Evolutionary conservation across 2,797 vertebrate species (phyloP).

Genomic region (Spheniscus humboldti): DNA sequence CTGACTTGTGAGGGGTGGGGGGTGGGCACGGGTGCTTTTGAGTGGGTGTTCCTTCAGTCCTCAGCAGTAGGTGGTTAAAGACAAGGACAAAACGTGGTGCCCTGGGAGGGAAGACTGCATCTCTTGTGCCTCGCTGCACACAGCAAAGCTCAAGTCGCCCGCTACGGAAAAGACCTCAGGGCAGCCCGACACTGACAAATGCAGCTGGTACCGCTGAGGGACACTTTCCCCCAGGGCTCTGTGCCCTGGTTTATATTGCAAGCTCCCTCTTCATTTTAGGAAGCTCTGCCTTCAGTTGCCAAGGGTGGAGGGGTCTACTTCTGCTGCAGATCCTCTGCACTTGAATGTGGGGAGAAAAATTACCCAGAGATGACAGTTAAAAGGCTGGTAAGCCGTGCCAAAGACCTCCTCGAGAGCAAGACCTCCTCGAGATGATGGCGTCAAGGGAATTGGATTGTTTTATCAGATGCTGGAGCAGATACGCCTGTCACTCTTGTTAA

Average conservation of each 20-base stretch:
- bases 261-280: neutral
- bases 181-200: neutral
- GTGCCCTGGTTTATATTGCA: neutral
- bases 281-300: neutral
- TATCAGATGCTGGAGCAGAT: neutral
- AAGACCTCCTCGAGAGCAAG: neutral
- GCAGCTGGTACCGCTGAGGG: neutral
- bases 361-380: neutral
- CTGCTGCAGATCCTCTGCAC: neutral
- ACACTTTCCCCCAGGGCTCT: neutral
- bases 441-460: neutral
- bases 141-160: neutral
- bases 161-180: neutral
- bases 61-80: neutral
- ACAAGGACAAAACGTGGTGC: neutral
- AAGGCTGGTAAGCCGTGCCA: neutral
- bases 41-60: neutral
- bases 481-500: neutral
- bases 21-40: neutral
- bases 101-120: neutral
- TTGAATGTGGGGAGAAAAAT: neutral
- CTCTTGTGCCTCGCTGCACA: neutral
- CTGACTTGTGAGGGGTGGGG: neutral
- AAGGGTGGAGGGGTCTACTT: neutral
- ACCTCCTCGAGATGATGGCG: neutral